phyloP scores from a whole-genome alignment of 1,140 invertebrate genomes.

The Holcopasites calliopsidis region DNA sequence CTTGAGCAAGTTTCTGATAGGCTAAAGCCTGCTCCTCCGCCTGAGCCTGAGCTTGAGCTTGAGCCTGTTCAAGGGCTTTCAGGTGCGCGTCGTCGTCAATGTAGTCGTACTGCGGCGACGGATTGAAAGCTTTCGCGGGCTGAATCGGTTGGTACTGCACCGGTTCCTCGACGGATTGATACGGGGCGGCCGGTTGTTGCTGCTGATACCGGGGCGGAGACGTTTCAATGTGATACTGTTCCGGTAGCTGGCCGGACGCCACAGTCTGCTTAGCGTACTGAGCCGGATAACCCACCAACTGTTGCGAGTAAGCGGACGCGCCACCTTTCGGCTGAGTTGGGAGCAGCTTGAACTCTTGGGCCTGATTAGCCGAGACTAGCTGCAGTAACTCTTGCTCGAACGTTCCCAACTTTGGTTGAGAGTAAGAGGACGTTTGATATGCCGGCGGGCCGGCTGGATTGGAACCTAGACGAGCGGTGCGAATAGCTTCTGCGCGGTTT shows the following conservation, averaged over 20 bases:
- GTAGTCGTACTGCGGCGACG: constrained; percentile 71
- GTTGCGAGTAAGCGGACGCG: constrained; percentile 58
- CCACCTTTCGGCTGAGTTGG: constrained; percentile 62
- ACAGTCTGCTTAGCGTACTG: constrained; percentile 65
- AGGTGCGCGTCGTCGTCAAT: constrained; percentile 58
- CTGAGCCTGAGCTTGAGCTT: constrained; percentile 63
- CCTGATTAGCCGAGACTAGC: constrained; percentile 73
- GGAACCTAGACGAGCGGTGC: constrained; percentile 58
- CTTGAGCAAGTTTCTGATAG: constrained; percentile 74
- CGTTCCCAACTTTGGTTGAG: constrained; percentile 69
- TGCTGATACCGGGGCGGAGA: constrained; percentile 67
- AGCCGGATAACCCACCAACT: constrained; percentile 53
- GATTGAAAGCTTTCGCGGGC: constrained; percentile 51
- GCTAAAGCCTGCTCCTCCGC: constrained; percentile 72
- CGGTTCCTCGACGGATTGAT: constrained; percentile 63
- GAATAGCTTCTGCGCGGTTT: constrained; percentile 61
- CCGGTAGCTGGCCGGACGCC: constrained; percentile 56
- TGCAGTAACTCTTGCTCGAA: constrained; percentile 75
- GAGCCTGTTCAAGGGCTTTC: constrained; percentile 56
- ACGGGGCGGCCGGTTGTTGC: constrained; percentile 38
- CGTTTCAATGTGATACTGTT: constrained; percentile 78
- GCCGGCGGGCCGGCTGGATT: constrained; percentile 52
- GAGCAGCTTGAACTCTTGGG: constrained; percentile 72
- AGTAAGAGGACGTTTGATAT: constrained; percentile 63
- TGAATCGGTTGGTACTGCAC: constrained; percentile 64